phyloP scores from a whole-genome alignment of 2,888 invertebrate genomes.

The Spisula subtruncata region DNA sequence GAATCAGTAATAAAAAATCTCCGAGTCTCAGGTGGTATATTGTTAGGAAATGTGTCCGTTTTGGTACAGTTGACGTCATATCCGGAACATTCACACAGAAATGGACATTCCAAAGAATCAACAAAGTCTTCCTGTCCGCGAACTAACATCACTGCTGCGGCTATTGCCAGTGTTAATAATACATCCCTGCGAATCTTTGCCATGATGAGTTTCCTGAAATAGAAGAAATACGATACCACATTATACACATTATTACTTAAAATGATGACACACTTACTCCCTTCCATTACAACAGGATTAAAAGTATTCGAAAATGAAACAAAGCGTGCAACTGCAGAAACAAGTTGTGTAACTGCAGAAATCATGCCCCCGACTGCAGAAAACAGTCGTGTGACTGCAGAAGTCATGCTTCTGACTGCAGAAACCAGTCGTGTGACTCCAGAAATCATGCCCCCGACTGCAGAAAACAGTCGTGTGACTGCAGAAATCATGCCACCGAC shows the following conservation, averaged over 20 bases:
- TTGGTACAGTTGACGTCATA: conserved; percentile 48
- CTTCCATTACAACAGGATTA: background rate
- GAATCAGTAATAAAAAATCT: conserved; percentile 53
- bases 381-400: no score
- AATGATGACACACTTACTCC: background rate
- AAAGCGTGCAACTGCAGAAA: no score
- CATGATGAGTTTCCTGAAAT: background rate
- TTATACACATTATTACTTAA: background rate
- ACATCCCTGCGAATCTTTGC: background rate
- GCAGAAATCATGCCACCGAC: no score
- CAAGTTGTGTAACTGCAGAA: no score
- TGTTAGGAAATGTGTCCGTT: conserved; percentile 50
- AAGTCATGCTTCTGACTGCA: no score
- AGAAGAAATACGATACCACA: background rate
- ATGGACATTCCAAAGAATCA: conserved; percentile 54
- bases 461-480: no score
- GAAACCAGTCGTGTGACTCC: no score
- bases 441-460: no score
- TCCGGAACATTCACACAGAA: conserved; percentile 55
- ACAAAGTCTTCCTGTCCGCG: conserved; percentile 11
- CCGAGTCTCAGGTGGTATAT: conserved; percentile 50
- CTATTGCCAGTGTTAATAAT: background rate
- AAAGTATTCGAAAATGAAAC: no score
- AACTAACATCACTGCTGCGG: background rate
- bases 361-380: no score